Evolutionary conservation across 2,797 vertebrate species (phyloP).

Genomic region (Petrocephalus sullivani): DNA sequence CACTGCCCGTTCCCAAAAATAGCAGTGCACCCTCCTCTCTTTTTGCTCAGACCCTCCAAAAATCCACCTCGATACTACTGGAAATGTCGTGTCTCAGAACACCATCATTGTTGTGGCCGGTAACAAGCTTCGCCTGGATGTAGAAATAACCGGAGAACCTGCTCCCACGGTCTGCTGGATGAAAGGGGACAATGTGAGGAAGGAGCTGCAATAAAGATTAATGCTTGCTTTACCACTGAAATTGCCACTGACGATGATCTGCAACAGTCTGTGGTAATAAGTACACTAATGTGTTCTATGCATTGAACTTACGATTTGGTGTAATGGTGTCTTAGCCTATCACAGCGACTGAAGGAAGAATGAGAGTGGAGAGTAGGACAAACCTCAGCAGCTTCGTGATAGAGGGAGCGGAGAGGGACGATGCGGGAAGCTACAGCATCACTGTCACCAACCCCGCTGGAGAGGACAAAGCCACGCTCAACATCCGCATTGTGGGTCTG

Average conservation of each 20-base stretch:
- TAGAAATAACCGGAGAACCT: constrained; percentile 81
- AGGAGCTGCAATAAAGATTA: neutral
- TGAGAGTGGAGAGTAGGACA: constrained; percentile 63
- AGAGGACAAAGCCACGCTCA: constrained; percentile 74
- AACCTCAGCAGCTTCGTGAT: constrained; percentile 79
- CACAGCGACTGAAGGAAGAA: constrained; percentile 56
- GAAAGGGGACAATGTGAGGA: constrained; percentile 60
- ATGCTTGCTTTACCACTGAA: neutral
- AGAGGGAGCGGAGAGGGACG: constrained; percentile 74
- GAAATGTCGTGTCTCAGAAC: constrained; percentile 76
- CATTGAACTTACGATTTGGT: neutral
- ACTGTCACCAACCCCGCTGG: constrained; percentile 75
- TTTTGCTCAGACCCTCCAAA: constrained; percentile 75
- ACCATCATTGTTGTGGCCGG: constrained; percentile 84
- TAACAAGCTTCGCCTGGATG: constrained; percentile 85
- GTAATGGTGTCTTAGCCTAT: constrained; percentile 51
- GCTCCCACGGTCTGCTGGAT: constrained; percentile 73
- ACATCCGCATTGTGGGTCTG: constrained; percentile 80
- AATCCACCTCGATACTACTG: constrained; percentile 83
- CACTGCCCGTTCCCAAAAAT: neutral
- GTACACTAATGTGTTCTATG: neutral
- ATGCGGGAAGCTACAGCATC: constrained; percentile 78
- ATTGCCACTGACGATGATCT: neutral
- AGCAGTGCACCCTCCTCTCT: neutral
- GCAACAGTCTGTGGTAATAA: neutral